Conservation (phyloP, 2,888 invertebrate genomes). For the Artemia sinica region DNA sequence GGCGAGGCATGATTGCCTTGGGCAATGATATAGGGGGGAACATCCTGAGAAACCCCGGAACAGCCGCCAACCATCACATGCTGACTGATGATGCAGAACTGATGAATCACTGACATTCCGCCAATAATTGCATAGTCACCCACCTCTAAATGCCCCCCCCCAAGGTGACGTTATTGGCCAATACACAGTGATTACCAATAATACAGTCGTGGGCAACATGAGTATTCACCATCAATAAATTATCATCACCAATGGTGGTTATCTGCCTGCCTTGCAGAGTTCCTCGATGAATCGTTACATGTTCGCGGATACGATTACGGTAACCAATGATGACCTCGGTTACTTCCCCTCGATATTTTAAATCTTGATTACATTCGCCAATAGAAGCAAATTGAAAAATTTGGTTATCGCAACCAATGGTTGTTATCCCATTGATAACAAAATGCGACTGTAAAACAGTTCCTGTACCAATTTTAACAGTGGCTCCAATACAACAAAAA, state of each 20-base stretch:
- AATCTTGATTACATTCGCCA: background rate
- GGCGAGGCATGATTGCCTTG: no score
- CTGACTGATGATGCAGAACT: slow-evolving; percentile 14
- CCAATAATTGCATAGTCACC: background rate
- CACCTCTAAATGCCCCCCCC: background rate
- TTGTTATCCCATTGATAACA: background rate
- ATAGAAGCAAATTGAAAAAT: background rate
- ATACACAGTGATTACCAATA: slow-evolving; percentile 10
- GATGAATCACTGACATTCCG: slow-evolving; percentile 15
- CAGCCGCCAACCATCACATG: slow-evolving; percentile 14
- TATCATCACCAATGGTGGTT: slow-evolving; percentile 16
- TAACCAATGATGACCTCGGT: background rate
- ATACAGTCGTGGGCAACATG: slow-evolving; percentile 18
- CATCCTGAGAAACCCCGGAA: slow-evolving; percentile 1
- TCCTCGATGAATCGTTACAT: background rate
- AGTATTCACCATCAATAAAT: slow-evolving; percentile 17
- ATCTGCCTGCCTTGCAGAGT: slow-evolving; percentile 11
- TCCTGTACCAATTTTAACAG: no score
- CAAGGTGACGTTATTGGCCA: background rate
- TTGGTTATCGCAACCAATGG: background rate
- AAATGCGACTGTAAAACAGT: no score
- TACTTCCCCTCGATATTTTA: background rate
- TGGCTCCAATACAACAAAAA: no score
- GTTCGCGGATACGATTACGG: slow-evolving; percentile 5
- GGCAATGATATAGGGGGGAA: slow-evolving; percentile 17